Evolutionary conservation across 2,888 invertebrate species (phyloP).

Genomic region (Megalurothrips usitatus): DNA sequence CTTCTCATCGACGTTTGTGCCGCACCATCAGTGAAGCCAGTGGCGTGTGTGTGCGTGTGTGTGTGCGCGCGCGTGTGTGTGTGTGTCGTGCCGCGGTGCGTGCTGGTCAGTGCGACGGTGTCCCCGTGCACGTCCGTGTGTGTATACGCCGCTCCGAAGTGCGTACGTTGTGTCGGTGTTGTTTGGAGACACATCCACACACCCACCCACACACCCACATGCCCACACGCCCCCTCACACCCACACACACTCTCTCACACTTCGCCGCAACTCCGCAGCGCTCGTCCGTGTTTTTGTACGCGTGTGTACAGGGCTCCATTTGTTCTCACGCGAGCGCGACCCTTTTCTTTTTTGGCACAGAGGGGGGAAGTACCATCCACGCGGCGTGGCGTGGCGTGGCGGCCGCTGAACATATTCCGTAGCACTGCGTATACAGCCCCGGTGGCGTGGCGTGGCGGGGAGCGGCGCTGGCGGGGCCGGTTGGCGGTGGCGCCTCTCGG

Average conservation of each 20-base stretch:
- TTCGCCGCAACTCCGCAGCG: not conserved
- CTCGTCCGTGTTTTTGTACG: not conserved
- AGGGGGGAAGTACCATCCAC: not conserved
- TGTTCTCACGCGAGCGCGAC: not conserved
- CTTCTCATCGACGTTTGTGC: not conserved
- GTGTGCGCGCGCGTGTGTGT: not conserved
- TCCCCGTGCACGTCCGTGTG: not conserved
- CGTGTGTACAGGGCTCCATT: not conserved
- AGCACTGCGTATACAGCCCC: too few species aligned
- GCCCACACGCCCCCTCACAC: too few species aligned
- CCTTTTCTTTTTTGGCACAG: constrained; percentile 25
- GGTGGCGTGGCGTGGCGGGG: constrained; percentile 33
- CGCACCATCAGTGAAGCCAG: not conserved
- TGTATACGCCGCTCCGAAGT: too few species aligned
- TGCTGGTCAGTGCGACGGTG: not conserved
- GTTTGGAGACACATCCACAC: too few species aligned
- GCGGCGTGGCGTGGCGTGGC: not conserved
- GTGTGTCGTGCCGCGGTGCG: not conserved
- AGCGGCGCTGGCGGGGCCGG: not conserved
- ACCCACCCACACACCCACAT: too few species aligned
- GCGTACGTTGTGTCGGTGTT: too few species aligned
- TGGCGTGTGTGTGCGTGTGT: not conserved
- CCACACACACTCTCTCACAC: too few species aligned
- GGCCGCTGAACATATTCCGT: too few species aligned
- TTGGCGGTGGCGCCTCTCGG: constrained; percentile 39